These are phyloP conservation scores for Archips crataeganus DNA, from an alignment of 2,888 invertebrate genomes.

Conservation along the genomic window DNA sequence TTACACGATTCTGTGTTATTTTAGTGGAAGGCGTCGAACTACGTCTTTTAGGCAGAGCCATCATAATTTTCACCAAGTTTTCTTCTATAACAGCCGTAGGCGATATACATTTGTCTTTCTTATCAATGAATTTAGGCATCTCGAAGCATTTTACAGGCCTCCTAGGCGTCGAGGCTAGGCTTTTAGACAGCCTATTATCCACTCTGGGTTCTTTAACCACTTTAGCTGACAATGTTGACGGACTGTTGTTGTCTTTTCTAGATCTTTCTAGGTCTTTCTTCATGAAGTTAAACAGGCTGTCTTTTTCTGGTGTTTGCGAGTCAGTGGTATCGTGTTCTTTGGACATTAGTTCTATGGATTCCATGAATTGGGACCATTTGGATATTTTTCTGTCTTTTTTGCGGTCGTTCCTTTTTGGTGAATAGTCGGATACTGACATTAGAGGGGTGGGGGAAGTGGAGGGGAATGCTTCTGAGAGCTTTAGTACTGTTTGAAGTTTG, in stretches of 20 bases:
- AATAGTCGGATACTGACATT: conserved; percentile 67
- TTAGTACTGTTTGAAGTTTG: conserved; percentile 21
- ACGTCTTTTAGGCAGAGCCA: conserved; percentile 64
- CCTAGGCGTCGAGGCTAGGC: background rate
- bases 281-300: conserved; percentile 62
- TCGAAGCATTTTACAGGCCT: conserved; percentile 66
- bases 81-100: conserved; percentile 59
- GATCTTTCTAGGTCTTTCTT: conserved; percentile 50
- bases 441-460: conserved; percentile 61
- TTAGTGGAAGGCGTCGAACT: conserved; percentile 68
- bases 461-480: conserved; percentile 50
- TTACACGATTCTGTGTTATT: conserved; percentile 58
- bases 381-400: conserved; percentile 50
- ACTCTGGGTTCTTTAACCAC: conserved; percentile 42
- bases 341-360: conserved; percentile 61
- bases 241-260: conserved; percentile 50
- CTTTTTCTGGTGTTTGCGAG: conserved; percentile 55
- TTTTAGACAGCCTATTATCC: conserved; percentile 46
- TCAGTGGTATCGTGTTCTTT: conserved; percentile 62
- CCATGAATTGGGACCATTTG: conserved; percentile 69
- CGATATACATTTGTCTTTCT: conserved; percentile 47
- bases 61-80: conserved; percentile 60
- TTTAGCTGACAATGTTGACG: conserved; percentile 56
- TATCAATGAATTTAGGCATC: conserved; percentile 57
- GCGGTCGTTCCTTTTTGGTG: conserved; percentile 53